Base-by-base conservation (phyloP, 2,888 invertebrate genomes). In the Heteromurus nitidus region DNA sequence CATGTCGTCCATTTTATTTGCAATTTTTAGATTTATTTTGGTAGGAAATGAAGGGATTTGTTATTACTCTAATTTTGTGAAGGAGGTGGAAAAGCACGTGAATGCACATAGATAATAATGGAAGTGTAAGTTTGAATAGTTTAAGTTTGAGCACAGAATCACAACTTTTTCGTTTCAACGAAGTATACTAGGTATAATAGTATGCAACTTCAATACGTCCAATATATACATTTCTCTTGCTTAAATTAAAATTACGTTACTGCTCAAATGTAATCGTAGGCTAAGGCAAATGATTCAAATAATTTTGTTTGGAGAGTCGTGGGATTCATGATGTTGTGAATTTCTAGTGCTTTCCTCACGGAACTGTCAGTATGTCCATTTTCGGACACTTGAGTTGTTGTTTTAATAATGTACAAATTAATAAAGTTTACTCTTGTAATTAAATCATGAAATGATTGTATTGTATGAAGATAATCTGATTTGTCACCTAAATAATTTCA, bases 291-390 rank as follows among this genome's bases (percentile, higher is more conserved):
- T 62, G 16, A 31, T 64, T 22, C 69, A 68, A n/a, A n/a, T n/a
- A n/a, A n/a, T 76, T 76, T 76, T 60, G 76, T 69, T 36, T 60
- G 60, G 68, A 31, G n/a, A 42, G 20, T 30, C 5, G 50, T 60
- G 18, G 55, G 72, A 80, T 65, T 30, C 28, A 30, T 70, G 53
- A 53, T 55, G 3, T n/a, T 58, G 36, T 67, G 55, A 70, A 70
- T 72, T 70, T 31, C 7, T n/a, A 55, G 16, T 53, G 50, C n/a
- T 55, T 16, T 44, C 28, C 22, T 22, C n/a, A 22, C 68, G 20
- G 85, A 85, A 83, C 81, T 80, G 20, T 47, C 60, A 72, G 85
- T 85, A 85, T 81, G 83, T 85, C 85, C 85, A 70, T 82, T 85
- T 65, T 85, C 65, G 85, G 85, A 83, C 83, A 36, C 20, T 47